phyloP scores from a whole-genome alignment of 2,797 vertebrate species.

The Anguilla anguilla region DNA sequence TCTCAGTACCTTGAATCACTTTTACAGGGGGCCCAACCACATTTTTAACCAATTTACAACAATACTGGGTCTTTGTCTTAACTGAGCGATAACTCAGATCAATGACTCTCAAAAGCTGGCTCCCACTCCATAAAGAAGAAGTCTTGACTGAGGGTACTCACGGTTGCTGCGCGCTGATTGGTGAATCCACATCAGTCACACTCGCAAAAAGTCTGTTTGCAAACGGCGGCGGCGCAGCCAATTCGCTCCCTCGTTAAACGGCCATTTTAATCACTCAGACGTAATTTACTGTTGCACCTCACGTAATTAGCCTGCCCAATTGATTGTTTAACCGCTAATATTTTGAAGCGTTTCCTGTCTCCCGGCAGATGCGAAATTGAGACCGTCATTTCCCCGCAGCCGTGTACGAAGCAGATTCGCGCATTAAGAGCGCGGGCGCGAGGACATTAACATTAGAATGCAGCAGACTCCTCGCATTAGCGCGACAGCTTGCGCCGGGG shows the following conservation, averaged over 20 bases:
- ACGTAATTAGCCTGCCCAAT: neutral
- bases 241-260: neutral
- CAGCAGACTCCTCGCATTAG: constrained; percentile 42
- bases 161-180: too few species aligned
- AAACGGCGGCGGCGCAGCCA: neutral
- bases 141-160: too few species aligned
- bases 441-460: constrained; percentile 51
- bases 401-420: neutral
- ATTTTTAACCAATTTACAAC: too few species aligned
- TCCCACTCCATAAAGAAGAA: too few species aligned
- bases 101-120: too few species aligned
- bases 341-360: neutral
- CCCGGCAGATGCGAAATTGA: neutral
- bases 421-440: neutral
- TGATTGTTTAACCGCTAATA: constrained; percentile 9
- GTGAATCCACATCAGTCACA: too few species aligned
- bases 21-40: too few species aligned
- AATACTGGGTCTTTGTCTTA: too few species aligned
- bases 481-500: constrained; percentile 49
- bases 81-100: too few species aligned
- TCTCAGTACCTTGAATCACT: too few species aligned
- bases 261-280: neutral
- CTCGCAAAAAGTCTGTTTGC: too few species aligned
- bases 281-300: neutral
- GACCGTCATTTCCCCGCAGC: neutral